Evolutionary conservation across 2,888 invertebrate species (phyloP).

Genomic region (Andrena marginata): DNA sequence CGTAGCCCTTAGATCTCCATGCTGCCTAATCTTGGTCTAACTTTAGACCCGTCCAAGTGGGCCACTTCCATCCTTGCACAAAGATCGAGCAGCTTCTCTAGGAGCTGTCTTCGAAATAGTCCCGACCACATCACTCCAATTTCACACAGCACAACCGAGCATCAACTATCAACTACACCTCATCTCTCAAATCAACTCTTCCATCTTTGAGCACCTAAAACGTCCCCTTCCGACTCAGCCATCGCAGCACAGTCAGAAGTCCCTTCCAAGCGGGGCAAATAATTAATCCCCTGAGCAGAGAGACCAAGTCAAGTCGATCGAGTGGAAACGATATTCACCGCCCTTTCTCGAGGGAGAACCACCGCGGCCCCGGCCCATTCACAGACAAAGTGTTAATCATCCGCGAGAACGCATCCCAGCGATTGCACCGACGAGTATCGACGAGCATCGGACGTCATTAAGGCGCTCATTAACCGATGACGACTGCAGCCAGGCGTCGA

Average conservation of each 20-base stretch:
- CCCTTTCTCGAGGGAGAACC: conserved; percentile 8
- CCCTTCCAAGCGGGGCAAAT: not conserved
- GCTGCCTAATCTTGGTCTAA: conserved; percentile 48
- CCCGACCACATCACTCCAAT: no score
- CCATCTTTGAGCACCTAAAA: no score
- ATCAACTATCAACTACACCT: no score
- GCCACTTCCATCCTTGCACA: conserved; percentile 38
- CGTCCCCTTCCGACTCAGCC: no score
- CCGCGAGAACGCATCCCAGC: conserved; percentile 8
- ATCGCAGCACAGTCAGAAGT: not conserved
- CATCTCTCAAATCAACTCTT: no score
- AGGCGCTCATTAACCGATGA: conserved; percentile 31
- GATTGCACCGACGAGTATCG: conserved; percentile 23
- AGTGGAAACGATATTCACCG: conserved; percentile 17
- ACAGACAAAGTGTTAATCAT: conserved; percentile 17
- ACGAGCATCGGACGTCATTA: conserved; percentile 12
- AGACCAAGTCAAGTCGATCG: conserved; percentile 8
- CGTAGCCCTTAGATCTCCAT: conserved; percentile 30
- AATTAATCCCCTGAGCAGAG: not conserved
- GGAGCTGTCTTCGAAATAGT: conserved; percentile 9
- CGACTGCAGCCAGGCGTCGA: conserved; percentile 2
- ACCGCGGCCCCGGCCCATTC: conserved; percentile 4
- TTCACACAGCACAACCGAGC: no score
- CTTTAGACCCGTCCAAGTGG: conserved; percentile 58
- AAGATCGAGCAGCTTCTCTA: conserved; percentile 30